These are phyloP conservation scores for Sesia bembeciformis DNA, from an alignment of 2,888 invertebrate genomes.

Conservation along the genomic window DNA sequence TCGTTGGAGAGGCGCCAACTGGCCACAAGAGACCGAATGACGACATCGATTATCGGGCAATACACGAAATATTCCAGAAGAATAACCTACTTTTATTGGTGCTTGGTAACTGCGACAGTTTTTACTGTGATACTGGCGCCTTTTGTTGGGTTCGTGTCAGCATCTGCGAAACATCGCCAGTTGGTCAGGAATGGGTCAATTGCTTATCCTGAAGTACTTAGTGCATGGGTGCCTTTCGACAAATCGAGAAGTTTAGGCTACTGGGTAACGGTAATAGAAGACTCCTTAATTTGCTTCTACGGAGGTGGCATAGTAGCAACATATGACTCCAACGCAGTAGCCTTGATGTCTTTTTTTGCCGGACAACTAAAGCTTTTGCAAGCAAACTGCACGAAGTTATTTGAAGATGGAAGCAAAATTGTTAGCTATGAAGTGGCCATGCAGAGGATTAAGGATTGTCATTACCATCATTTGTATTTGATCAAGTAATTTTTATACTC, in stretches of 20 bases:
- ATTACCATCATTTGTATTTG: slow-evolving; percentile 37
- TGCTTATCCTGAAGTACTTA: slow-evolving; percentile 53
- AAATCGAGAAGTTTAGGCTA: slow-evolving; percentile 40
- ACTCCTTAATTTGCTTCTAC: slow-evolving; percentile 40
- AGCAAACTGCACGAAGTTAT: slow-evolving; percentile 36
- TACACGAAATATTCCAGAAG: slow-evolving; percentile 45
- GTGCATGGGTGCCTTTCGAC: slow-evolving; percentile 55
- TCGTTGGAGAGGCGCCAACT: slow-evolving; percentile 33
- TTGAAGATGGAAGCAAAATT: slow-evolving; percentile 20
- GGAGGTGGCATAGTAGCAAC: slow-evolving; percentile 53
- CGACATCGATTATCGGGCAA: slow-evolving; percentile 22
- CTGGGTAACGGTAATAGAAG: slow-evolving; percentile 29
- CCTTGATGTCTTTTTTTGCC: slow-evolving; percentile 52
- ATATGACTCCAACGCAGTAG: slow-evolving; percentile 53
- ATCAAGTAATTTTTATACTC: slow-evolving; percentile 31
- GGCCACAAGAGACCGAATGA: slow-evolving; percentile 19
- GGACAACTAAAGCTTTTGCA: slow-evolving; percentile 49
- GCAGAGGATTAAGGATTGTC: slow-evolving; percentile 35
- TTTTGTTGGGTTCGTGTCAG: slow-evolving; percentile 28
- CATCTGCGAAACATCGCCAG: slow-evolving; percentile 15
- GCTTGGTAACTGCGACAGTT: slow-evolving; percentile 40
- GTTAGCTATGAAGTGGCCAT: slow-evolving; percentile 22
- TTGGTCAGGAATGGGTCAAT: slow-evolving; percentile 26
- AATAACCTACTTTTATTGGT: slow-evolving; percentile 47
- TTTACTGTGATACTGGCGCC: slow-evolving; percentile 44